These are phyloP conservation scores for Redunca redunca DNA, from an alignment of 2,113 vertebrate species.

Conservation along the genomic window DNA sequence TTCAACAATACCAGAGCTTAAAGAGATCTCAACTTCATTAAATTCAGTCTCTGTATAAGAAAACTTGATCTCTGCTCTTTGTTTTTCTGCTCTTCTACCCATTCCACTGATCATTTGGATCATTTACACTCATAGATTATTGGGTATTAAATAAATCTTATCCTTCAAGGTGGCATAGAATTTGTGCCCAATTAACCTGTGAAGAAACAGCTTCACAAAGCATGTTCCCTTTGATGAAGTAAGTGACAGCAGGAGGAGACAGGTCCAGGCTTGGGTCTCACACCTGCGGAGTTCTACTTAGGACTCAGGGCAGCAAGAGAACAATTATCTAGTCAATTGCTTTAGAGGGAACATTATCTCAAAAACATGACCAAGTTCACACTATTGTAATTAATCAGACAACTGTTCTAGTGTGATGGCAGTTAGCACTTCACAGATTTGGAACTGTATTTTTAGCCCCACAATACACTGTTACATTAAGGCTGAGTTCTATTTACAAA, in stretches of 20 bases:
- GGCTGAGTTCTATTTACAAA: slow-evolving; percentile 25
- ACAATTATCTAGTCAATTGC: slow-evolving; percentile 54
- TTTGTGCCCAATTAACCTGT: neutral
- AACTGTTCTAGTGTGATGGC: neutral
- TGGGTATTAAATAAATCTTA: neutral
- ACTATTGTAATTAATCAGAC: slow-evolving; percentile 41
- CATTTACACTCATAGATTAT: neutral
- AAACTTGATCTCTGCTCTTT: neutral
- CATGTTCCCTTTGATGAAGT: neutral
- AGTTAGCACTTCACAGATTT: slow-evolving; percentile 21
- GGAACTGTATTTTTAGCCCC: neutral
- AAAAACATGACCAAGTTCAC: slow-evolving; percentile 33
- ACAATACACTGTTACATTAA: slow-evolving; percentile 31
- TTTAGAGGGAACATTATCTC: slow-evolving; percentile 26
- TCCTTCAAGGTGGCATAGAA: neutral
- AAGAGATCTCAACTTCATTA: neutral
- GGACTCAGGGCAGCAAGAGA: neutral
- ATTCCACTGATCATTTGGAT: neutral
- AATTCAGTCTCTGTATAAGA: neutral
- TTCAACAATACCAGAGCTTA: neutral
- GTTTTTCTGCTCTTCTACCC: neutral
- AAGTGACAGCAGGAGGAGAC: neutral
- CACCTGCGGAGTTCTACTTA: slow-evolving; percentile 29
- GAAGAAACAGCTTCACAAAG: neutral
- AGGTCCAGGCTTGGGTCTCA: slow-evolving; percentile 15